phyloP scores from a whole-genome alignment of 2,888 invertebrate genomes.

The Polydrusus tereticollis region DNA sequence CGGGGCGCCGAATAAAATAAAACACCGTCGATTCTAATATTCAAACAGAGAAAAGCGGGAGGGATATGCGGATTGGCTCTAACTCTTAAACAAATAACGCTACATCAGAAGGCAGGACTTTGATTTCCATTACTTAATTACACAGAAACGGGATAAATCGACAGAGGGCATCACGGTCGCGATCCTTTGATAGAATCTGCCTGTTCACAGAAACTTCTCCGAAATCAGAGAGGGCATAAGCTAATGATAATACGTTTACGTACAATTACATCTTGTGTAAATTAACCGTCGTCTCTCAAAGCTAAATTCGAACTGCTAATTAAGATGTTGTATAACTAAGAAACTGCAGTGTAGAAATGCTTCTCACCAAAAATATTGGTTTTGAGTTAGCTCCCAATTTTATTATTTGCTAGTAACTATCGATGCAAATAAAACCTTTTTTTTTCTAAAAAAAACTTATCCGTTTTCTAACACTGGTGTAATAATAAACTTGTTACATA shows the following conservation, averaged over 20 bases:
- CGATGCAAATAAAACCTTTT: no score
- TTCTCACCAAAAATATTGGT: not conserved
- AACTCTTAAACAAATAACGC: conserved; percentile 65
- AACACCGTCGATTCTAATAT: conserved; percentile 48
- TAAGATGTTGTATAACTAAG: not conserved
- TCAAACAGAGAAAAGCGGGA: conserved; percentile 42
- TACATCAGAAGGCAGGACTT: conserved; percentile 66
- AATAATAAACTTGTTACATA: no score
- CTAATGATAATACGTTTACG: conserved; percentile 68
- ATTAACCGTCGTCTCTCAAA: conserved; percentile 53
- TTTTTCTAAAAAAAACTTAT: no score
- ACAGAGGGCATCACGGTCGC: conserved; percentile 48
- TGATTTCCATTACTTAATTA: conserved; percentile 69
- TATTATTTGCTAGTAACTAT: no score
- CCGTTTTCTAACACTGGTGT: no score
- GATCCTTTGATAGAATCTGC: conserved; percentile 63
- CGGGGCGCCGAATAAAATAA: conserved; percentile 34
- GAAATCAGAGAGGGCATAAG: conserved; percentile 53
- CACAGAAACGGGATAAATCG: conserved; percentile 60
- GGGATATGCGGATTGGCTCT: conserved; percentile 51
- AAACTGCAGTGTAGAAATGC: not conserved
- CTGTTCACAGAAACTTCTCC: conserved; percentile 59
- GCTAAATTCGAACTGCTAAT: conserved; percentile 14
- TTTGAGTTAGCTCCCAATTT: no score
- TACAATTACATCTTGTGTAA: conserved; percentile 66